Percentiles rank a stretch among this genome's conserved stretches.
These are phyloP conservation scores for Coenonympha arcania DNA, from an alignment of 2,888 invertebrate species.

Conservation along the genomic window DNA sequence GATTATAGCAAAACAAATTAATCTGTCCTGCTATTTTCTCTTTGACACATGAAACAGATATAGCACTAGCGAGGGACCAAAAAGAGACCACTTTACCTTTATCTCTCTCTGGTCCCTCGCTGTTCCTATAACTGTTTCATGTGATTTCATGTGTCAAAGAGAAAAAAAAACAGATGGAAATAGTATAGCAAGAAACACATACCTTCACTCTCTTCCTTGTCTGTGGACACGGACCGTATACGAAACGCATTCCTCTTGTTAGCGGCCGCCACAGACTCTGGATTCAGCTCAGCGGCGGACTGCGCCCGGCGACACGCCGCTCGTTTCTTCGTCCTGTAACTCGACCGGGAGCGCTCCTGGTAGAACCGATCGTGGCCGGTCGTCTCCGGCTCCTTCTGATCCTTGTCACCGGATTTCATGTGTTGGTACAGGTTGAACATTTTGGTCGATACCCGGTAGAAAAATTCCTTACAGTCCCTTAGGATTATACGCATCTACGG, in stretches of 20 bases:
- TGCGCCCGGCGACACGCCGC: constrained; percentile 78
- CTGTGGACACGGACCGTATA: constrained; percentile 78
- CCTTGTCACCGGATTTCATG: constrained; percentile 75
- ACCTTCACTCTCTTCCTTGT: constrained; percentile 74
- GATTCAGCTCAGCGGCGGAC: constrained; percentile 79
- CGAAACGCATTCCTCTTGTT: constrained; percentile 77
- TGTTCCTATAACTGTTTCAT: too few species aligned
- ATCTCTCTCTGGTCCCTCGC: too few species aligned
- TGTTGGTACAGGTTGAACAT: constrained; percentile 87
- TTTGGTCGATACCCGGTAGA: constrained; percentile 33
- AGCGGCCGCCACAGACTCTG: constrained; percentile 76
- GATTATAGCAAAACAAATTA: too few species aligned
- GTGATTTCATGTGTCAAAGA: too few species aligned
- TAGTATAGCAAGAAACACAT: too few species aligned
- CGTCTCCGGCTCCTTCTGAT: constrained; percentile 73
- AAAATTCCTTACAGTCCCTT: constrained; percentile 9
- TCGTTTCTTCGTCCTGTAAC: constrained; percentile 70
- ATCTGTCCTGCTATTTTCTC: too few species aligned
- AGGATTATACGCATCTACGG: constrained; percentile 14
- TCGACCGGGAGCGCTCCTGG: constrained; percentile 75
- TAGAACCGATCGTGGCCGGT: constrained; percentile 89
- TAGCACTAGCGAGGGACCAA: too few species aligned
- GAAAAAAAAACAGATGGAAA: too few species aligned
- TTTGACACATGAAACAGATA: too few species aligned
- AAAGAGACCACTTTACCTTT: too few species aligned